Conservation (phyloP, 2,113 vertebrate species). For the Erythrolamprus reginae region DNA sequence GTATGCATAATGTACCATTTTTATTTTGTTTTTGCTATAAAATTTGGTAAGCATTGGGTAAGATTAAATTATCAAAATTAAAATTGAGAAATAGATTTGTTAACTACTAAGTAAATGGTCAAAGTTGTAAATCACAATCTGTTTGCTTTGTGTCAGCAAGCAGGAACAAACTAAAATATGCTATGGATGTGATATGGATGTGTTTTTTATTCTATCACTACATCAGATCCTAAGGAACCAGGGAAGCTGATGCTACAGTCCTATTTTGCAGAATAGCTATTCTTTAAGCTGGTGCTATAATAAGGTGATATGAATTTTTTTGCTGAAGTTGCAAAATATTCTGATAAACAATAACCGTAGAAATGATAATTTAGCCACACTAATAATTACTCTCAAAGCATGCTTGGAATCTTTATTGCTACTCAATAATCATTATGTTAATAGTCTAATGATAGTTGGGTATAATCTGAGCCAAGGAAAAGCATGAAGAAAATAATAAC, state of each 20-base stretch:
- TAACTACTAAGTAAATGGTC: neutral
- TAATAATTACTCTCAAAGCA: neutral
- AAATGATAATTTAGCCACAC: neutral
- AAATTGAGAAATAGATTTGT: neutral
- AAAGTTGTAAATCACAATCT: neutral
- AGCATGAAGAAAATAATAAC: neutral
- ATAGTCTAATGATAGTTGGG: neutral
- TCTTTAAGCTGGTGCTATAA: neutral
- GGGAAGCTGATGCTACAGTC: neutral
- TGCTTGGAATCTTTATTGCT: neutral
- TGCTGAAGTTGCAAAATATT: neutral
- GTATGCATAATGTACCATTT: neutral
- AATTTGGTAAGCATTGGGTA: neutral
- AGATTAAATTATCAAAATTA: neutral
- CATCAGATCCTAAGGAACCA: neutral
- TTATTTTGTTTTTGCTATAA: neutral
- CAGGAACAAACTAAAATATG: neutral
- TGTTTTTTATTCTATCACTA: neutral
- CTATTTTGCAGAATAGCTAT: neutral
- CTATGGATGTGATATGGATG: neutral
- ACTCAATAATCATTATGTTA: neutral
- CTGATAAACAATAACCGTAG: neutral
- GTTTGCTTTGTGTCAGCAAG: neutral
- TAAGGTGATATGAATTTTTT: neutral
- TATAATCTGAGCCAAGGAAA: neutral